Evolutionary conservation across 2,113 vertebrate genomes (phyloP).

Genomic region (Ptilonorhynchus violaceus): DNA sequence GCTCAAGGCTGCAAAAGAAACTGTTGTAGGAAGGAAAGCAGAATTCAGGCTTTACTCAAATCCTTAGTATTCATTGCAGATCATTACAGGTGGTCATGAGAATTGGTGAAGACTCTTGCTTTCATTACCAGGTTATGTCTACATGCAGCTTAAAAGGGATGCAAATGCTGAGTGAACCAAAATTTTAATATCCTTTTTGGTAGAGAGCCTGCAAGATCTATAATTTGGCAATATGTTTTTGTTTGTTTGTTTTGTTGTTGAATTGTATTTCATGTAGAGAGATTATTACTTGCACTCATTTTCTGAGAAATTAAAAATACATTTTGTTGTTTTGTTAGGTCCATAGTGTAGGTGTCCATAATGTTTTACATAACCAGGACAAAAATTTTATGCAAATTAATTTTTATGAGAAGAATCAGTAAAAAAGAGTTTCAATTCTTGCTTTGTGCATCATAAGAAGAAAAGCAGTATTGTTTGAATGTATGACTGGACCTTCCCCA

Average conservation of each 20-base stretch:
- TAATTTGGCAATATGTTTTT: neutral
- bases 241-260: neutral
- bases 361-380: neutral
- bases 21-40: neutral
- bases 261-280: neutral
- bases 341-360: neutral
- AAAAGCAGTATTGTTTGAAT: constrained; percentile 71
- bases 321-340: neutral
- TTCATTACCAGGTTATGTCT: neutral
- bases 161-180: neutral
- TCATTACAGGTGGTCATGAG: neutral
- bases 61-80: neutral
- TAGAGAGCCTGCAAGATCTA: neutral
- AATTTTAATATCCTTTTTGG: neutral
- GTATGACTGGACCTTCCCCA: constrained; percentile 68
- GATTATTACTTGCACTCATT: neutral
- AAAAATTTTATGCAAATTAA: neutral
- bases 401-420: constrained; percentile 9
- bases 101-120: neutral
- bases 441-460: constrained; percentile 62
- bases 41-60: neutral
- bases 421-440: constrained; percentile 25
- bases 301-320: neutral
- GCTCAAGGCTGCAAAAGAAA: neutral
- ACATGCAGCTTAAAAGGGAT: neutral